Conservation (phyloP, 2,888 invertebrate species). For the Pandemis corylana region DNA sequence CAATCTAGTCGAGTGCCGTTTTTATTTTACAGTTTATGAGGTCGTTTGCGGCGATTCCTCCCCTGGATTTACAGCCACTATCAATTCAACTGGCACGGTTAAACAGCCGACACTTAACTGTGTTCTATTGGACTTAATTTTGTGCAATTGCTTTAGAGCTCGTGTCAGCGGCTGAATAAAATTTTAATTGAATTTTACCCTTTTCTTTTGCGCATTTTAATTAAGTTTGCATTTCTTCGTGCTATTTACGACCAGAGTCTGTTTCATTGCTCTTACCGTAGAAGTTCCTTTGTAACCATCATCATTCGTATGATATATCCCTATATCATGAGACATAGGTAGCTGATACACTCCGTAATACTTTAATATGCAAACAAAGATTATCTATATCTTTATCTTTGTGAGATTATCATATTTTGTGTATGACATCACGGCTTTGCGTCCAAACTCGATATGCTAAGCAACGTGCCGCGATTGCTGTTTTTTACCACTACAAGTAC, state of each 20-base stretch:
- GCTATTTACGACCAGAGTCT: neutral
- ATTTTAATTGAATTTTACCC: constrained; percentile 40
- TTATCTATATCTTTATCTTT: neutral
- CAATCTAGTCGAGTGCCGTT: constrained; percentile 42
- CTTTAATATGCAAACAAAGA: neutral
- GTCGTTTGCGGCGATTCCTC: constrained; percentile 42
- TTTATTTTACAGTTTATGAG: constrained; percentile 43
- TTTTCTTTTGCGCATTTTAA: constrained; percentile 21
- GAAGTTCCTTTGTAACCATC: neutral
- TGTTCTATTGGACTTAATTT: constrained; percentile 42
- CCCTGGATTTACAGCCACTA: constrained; percentile 43
- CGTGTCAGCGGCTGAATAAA: constrained; percentile 27
- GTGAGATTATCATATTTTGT: neutral
- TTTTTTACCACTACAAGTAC: too few species aligned
- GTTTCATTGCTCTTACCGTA: neutral
- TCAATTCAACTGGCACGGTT: constrained; percentile 39
- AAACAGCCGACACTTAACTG: constrained; percentile 37
- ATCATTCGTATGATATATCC: neutral
- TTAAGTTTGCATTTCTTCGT: constrained; percentile 28
- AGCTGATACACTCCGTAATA: neutral
- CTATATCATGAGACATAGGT: neutral
- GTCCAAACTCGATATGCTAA: neutral
- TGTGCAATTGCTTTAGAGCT: constrained; percentile 38
- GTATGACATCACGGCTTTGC: neutral
- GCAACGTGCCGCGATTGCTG: too few species aligned